Percentiles rank a stretch among this genome's conserved stretches.
Evolutionary conservation across 1,140 invertebrate genomes (phyloP).

Genomic region (Dreissena polymorpha): DNA sequence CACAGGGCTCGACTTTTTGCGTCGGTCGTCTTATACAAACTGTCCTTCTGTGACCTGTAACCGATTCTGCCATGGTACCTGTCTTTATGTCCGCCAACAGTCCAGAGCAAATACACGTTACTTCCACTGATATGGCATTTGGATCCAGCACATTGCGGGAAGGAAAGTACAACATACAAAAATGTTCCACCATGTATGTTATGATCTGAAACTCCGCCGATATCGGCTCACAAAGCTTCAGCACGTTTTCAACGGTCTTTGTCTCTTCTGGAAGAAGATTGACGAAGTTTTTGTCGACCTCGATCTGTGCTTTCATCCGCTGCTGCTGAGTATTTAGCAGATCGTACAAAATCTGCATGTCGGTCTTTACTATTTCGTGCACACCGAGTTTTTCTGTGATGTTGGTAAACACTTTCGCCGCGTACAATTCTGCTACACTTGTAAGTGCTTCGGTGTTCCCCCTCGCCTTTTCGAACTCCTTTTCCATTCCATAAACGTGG

Average conservation of each 20-base stretch:
- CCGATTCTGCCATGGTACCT: not conserved
- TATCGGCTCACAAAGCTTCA: constrained; percentile 27
- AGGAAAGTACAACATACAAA: constrained; percentile 45
- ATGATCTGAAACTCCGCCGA: constrained; percentile 39
- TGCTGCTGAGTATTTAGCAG: constrained; percentile 56
- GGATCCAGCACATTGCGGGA: too few species aligned
- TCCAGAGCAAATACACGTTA: constrained; percentile 19
- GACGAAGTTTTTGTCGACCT: constrained; percentile 45
- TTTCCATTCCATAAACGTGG: constrained; percentile 14
- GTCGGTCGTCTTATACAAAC: constrained; percentile 15
- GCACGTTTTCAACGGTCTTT: constrained; percentile 21
- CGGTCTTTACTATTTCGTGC: constrained; percentile 50
- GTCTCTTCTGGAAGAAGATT: constrained; percentile 41
- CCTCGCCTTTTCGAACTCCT: constrained; percentile 18
- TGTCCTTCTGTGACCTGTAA: too few species aligned
- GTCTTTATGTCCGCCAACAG: constrained; percentile 14
- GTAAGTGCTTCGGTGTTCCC: constrained; percentile 30
- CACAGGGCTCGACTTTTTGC: not conserved
- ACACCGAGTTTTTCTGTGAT: constrained; percentile 54
- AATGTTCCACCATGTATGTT: constrained; percentile 28
- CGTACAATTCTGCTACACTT: constrained; percentile 52
- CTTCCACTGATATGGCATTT: not conserved
- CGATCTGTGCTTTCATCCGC: constrained; percentile 54
- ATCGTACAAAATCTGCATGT: constrained; percentile 48
- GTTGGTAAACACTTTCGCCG: constrained; percentile 38